Percentiles rank a stretch among this genome's conserved stretches.
Conservation (phyloP, 2,113 vertebrate species). For the Cavia porcellus region DNA sequence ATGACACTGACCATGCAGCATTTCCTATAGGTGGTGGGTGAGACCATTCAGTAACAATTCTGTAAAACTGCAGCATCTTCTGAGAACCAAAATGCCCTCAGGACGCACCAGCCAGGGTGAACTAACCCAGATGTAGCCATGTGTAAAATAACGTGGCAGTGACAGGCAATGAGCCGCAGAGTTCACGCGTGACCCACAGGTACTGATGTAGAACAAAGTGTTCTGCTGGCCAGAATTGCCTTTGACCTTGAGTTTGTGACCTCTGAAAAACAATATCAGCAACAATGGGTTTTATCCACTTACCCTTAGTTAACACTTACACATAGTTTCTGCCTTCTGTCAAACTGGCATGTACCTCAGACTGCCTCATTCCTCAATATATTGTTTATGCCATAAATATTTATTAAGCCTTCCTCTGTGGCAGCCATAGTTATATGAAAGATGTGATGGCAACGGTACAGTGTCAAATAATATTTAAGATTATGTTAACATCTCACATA, state of each 20-base stretch:
- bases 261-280: neutral
- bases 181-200: neutral
- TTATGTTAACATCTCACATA: neutral
- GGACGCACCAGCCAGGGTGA: neutral
- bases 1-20: too few relatives aligned
- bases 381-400: neutral
- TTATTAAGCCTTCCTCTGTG: neutral
- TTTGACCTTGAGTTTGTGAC: neutral
- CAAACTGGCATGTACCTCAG: neutral
- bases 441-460: neutral
- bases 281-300: neutral
- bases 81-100: neutral
- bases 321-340: neutral
- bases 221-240: neutral
- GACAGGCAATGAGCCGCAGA: neutral
- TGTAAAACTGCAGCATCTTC: neutral
- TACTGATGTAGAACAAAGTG: neutral
- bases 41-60: neutral
- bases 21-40: neutral
- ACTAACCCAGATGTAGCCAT: neutral
- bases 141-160: neutral
- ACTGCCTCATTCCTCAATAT: neutral
- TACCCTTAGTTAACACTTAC: neutral
- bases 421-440: conserved; percentile 8
- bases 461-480: neutral